Base-by-base conservation (phyloP, 2,888 invertebrate genomes). In the Xanthorhoe designata region DNA sequence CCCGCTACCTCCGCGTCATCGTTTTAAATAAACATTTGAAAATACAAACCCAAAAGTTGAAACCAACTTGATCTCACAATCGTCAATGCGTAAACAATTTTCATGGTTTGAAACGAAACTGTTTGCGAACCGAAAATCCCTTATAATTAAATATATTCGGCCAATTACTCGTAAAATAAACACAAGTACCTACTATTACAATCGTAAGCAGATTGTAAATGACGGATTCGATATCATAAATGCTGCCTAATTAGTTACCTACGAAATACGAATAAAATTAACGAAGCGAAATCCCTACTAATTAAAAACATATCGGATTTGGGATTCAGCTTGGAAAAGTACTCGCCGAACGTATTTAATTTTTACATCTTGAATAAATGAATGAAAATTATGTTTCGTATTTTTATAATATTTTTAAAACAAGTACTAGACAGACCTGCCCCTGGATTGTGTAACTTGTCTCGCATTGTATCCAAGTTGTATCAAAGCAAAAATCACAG, bases 121-220 rank as follows among this genome's bases (percentile, higher is more conserved):
- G 8, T 42, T 50, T 49, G 54, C 38, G 6, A 19, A 38, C 54
- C 47, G 50, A 47, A 60, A 56, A 56, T 35, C 24, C 42, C 19
- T n/a, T 32, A 24, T 49, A 58, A 57, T 57, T 29, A 54, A 59
- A 62, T 53, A 64, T 64, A 68, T 68, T 67, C 60, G 42, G 57
- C 52, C 60, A 61, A 63, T 63, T 64, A 61, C 18, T 52, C 50
- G 49, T 38, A 57, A 64, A 66, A 64, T 45, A 58, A 59, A 69
- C 63, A 65, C n/a, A n/a, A n/a, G n/a, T n/a, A n/a, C n/a, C 62
- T 42, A 42, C 59, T 71, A 66, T 69, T 69, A 66, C 66, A 61
- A 67, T 70, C 61, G 52, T 74, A 72, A 71, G 71, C 68, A 68
- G 74, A 74, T 74, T 72, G 71, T 69, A 67, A 69, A 71, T 74